These are phyloP conservation scores for Drosophila paranaensis DNA, from an alignment of 2,888 invertebrate genomes.

Conservation along the genomic window DNA sequence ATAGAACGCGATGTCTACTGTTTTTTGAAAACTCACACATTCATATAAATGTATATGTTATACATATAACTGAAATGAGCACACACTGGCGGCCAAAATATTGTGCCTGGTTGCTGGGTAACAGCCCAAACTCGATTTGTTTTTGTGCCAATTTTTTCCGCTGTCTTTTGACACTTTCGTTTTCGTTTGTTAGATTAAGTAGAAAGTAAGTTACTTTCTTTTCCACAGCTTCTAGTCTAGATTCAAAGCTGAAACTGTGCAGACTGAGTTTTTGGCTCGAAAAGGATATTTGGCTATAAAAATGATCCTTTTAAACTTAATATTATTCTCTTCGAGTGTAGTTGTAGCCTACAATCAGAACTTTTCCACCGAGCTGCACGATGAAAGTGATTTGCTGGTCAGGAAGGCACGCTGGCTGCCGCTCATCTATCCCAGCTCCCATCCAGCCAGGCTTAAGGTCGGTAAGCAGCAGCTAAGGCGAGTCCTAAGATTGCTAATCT, in stretches of 20 bases:
- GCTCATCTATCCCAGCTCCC: constrained; percentile 51
- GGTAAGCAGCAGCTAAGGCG: background rate
- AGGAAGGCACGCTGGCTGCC: constrained; percentile 57
- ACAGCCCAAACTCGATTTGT: constrained; percentile 11
- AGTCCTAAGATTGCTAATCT: background rate
- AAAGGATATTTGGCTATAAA: constrained; percentile 4
- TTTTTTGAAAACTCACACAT: constrained; percentile 36
- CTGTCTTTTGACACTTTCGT: constrained; percentile 56
- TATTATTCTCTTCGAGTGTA: background rate
- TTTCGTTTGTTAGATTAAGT: constrained; percentile 36
- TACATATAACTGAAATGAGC: constrained; percentile 28
- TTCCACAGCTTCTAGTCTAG: constrained; percentile 38
- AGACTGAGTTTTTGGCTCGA: constrained; percentile 18
- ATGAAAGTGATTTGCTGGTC: constrained; percentile 51
- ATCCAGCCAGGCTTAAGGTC: constrained; percentile 60
- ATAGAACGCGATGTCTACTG: constrained; percentile 54
- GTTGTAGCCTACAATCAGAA: constrained; percentile 12
- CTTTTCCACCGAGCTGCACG: constrained; percentile 14
- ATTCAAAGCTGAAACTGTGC: constrained; percentile 19
- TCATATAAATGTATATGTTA: background rate
- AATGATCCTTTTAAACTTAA: constrained; percentile 18
- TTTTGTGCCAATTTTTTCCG: constrained; percentile 32
- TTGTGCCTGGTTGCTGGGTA: background rate
- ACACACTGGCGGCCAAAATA: constrained; percentile 44
- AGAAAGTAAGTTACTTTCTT: constrained; percentile 50